phyloP scores from a whole-genome alignment of 2,888 invertebrate genomes.

The Ellobium chinense region DNA sequence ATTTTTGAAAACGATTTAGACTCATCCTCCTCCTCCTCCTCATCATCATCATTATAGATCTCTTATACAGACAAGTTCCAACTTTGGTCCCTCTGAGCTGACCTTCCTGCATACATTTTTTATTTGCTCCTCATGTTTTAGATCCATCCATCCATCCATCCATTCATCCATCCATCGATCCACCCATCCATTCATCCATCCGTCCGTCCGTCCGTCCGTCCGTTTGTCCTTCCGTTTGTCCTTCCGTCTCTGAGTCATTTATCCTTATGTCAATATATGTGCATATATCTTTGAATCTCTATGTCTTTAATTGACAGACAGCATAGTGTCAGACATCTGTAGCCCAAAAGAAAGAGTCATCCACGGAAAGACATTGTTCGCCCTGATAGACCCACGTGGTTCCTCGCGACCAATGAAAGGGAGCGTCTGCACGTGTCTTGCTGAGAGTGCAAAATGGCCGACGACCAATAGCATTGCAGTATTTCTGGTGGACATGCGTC shows the following conservation, averaged over 20 bases:
- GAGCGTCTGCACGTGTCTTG: constrained; percentile 51
- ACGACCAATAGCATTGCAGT: constrained; percentile 49
- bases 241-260: too few relatives aligned
- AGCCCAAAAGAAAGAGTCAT: constrained; percentile 31
- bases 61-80: too few relatives aligned
- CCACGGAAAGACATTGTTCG: constrained; percentile 50
- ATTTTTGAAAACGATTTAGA: too few relatives aligned
- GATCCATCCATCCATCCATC: too few relatives aligned
- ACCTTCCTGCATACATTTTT: too few relatives aligned
- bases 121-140: too few relatives aligned
- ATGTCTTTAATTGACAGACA: background rate
- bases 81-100: too few relatives aligned
- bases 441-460: constrained; percentile 47
- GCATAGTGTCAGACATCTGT: constrained; percentile 50
- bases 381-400: constrained; percentile 38
- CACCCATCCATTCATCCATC: background rate
- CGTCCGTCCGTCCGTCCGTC: background rate
- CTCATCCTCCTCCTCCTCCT: too few relatives aligned
- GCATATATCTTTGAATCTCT: background rate
- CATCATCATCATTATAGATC: too few relatives aligned
- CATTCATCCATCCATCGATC: background rate
- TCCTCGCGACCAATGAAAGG: constrained; percentile 25
- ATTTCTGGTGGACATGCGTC: constrained; percentile 52
- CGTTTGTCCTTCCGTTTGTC: too few relatives aligned
- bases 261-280: background rate